These are phyloP conservation scores for Paralichthys olivaceus DNA, from an alignment of 2,113 vertebrate species.

Conservation along the genomic window DNA sequence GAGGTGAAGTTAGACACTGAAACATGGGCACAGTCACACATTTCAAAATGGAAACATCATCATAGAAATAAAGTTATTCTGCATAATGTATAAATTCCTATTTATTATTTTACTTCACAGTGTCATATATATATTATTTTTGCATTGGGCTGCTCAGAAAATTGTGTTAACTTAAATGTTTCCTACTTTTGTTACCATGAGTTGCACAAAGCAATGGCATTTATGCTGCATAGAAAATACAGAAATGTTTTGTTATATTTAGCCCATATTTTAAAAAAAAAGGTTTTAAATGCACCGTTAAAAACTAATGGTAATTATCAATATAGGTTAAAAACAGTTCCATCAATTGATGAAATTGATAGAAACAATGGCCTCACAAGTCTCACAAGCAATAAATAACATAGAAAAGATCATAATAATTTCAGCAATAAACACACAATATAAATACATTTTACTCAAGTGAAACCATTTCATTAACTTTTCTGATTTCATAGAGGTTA, in stretches of 20 bases:
- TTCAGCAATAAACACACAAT: no score
- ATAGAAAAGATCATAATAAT: no score
- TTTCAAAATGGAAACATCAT: conserved; percentile 3
- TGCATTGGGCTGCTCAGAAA: neutral
- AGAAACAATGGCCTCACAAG: neutral
- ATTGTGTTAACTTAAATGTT: neutral
- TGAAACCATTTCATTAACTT: neutral
- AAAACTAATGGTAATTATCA: no score
- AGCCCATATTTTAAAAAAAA: no score
- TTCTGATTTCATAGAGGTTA: neutral
- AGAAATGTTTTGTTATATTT: no score
- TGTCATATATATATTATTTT: neutral
- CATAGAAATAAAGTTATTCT: conserved; percentile 4
- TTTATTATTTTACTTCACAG: neutral
- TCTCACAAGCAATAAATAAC: neutral
- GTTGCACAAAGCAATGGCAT: no score
- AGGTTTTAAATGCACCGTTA: no score
- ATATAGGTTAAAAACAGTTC: no score
- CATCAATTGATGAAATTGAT: neutral
- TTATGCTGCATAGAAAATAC: no score
- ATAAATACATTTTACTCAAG: neutral
- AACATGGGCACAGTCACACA: neutral
- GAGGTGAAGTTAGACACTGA: neutral
- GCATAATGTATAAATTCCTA: neutral
- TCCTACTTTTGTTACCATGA: neutral